Evolutionary conservation across 2,888 invertebrate species (phyloP).

Genomic region (Zygothrica quintamaculata): DNA sequence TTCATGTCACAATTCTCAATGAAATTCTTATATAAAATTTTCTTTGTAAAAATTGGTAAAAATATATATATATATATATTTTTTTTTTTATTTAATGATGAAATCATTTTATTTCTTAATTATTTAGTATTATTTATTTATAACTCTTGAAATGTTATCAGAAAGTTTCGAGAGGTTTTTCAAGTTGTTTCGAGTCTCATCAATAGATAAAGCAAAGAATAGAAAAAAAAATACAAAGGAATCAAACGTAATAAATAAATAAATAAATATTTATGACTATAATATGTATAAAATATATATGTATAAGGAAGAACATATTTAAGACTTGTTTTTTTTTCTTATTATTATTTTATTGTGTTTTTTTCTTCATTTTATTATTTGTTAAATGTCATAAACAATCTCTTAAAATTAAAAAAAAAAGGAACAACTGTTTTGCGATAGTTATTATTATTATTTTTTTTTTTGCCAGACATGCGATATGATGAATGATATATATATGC

Average conservation of each 20-base stretch:
- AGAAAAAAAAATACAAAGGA: conserved; percentile 2
- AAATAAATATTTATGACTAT: no score
- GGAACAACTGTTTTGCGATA: conserved; percentile 1
- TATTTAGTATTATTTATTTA: no score
- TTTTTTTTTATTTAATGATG: conserved; percentile 9
- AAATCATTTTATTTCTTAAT: conserved; percentile 30
- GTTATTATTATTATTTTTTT: no score
- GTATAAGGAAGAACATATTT: conserved; percentile 10
- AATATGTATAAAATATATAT: conserved; percentile 4
- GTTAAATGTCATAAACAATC: no score
- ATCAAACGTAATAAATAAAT: no score
- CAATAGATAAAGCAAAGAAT: conserved; percentile 31
- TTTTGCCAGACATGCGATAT: conserved; percentile 52
- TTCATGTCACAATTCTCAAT: no score
- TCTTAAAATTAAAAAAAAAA: background rate
- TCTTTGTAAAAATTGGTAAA: no score
- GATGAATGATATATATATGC: conserved; percentile 8
- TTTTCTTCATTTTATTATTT: no score
- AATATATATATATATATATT: no score
- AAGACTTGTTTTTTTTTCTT: conserved; percentile 11
- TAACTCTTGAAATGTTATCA: conserved; percentile 46
- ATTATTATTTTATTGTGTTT: conserved; percentile 23
- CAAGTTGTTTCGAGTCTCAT: conserved; percentile 10
- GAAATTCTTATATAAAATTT: background rate
- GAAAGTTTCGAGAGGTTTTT: conserved; percentile 11